Conservation (phyloP, 2,113 vertebrate genomes). For the Hepsetus odoe region DNA sequence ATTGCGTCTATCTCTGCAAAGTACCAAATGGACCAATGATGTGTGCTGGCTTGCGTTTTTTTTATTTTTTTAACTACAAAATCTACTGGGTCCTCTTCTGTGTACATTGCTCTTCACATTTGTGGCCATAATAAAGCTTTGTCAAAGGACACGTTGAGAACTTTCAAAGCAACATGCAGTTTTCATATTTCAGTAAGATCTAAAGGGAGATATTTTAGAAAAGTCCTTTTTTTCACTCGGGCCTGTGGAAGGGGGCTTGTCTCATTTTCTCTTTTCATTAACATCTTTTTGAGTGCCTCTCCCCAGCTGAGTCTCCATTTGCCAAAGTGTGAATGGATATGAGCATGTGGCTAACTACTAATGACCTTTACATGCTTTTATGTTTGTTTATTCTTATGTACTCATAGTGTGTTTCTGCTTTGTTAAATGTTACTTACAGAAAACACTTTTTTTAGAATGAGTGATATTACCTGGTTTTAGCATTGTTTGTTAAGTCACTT, state of each 20-base stretch:
- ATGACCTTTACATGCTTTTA: constrained; percentile 32
- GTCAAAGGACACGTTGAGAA: not conserved
- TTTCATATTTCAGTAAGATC: not conserved
- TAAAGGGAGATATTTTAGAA: not conserved
- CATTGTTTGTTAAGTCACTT: too few relatives aligned
- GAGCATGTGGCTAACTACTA: constrained; percentile 68
- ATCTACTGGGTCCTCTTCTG: not conserved
- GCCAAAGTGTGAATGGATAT: constrained; percentile 57
- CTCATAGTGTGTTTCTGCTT: constrained; percentile 1
- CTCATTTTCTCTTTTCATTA: not conserved
- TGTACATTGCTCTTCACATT: not conserved
- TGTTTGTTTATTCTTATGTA: constrained; percentile 11
- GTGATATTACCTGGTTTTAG: not conserved
- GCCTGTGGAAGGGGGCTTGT: constrained; percentile 25
- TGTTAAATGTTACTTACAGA: not conserved
- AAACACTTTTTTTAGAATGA: not conserved
- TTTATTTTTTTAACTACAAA: not conserved
- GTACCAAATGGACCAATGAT: not conserved
- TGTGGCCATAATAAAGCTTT: not conserved
- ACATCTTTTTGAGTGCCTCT: constrained; percentile 25
- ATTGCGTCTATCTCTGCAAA: not conserved
- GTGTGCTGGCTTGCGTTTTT: not conserved
- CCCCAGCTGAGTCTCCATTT: constrained; percentile 54
- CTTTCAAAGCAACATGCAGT: not conserved
- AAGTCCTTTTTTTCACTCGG: not conserved